phyloP scores from a whole-genome alignment of 2,113 vertebrate species.

The Syngnathus scovelli region DNA sequence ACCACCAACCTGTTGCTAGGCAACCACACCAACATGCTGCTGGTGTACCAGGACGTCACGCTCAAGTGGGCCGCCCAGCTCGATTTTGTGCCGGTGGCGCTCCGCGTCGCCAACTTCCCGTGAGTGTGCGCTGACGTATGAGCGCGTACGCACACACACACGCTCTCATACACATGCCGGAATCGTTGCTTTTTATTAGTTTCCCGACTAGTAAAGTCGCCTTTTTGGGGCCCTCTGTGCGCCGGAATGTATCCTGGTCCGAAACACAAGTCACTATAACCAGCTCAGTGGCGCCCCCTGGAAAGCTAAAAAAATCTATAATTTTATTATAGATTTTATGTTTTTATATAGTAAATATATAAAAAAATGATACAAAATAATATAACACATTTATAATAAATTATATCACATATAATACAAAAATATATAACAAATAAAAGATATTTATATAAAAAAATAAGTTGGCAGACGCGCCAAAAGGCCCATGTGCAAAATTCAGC shows the following conservation, averaged over 20 bases:
- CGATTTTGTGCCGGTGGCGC: constrained; percentile 78
- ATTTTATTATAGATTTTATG: no score
- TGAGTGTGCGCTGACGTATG: constrained; percentile 65
- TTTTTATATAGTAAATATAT: no score
- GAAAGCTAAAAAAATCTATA: not conserved
- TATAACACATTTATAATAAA: no score
- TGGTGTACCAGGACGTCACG: constrained; percentile 88
- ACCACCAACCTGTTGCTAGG: constrained; percentile 83
- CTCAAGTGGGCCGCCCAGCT: constrained; percentile 93
- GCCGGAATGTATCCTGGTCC: not conserved
- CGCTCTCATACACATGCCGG: not conserved
- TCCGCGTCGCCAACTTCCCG: constrained; percentile 83
- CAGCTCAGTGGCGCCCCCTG: not conserved
- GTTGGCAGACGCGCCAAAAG: no score
- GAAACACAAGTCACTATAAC: not conserved
- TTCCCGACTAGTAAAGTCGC: not conserved
- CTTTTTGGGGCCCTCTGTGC: not conserved
- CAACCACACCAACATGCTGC: constrained; percentile 86
- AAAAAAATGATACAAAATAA: no score
- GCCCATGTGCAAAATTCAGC: no score
- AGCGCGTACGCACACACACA: not conserved
- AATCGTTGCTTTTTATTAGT: not conserved
- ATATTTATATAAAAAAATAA: no score
- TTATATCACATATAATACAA: no score
- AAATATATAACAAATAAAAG: no score